These are phyloP conservation scores for Tethya wilhelma DNA, from an alignment of 37 sponge, comb jelly and placozoan species.

Conservation along the genomic window DNA sequence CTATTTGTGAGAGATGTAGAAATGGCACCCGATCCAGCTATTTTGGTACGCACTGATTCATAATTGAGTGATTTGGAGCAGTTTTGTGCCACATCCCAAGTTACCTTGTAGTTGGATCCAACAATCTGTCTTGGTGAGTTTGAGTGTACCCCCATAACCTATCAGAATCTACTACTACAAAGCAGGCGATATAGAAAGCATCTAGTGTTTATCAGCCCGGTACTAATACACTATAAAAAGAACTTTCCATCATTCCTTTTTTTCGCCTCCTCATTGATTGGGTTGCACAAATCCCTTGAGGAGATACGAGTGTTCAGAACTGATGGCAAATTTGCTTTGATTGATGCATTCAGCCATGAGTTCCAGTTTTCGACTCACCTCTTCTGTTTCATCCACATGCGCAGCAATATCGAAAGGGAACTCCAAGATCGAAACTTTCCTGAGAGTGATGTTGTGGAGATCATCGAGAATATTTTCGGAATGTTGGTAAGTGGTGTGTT, in stretches of 20 bases:
- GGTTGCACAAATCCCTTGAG: conserved; percentile 20
- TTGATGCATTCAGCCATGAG: conserved; percentile 26
- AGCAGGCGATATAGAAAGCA: conserved; percentile 5
- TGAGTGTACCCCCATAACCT: conserved; percentile 56
- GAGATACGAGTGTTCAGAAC: conserved; percentile 47
- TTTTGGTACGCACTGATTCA: conserved; percentile 37
- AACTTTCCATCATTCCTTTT: conserved; percentile 40
- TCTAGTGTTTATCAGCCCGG: background rate
- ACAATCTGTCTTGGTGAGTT: conserved; percentile 59
- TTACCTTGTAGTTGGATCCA: conserved; percentile 35
- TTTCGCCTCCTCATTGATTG: conserved; percentile 43
- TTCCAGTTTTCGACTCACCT: conserved; percentile 18
- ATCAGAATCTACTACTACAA: conserved; percentile 37
- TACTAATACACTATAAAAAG: conserved; percentile 6
- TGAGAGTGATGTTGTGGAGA: background rate
- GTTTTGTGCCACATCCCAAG: conserved; percentile 31
- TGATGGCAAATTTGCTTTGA: conserved; percentile 31
- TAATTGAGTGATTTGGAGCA: conserved; percentile 41
- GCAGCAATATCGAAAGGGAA: conserved; percentile 30
- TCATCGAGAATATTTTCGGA: conserved; percentile 40
- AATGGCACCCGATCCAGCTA: conserved; percentile 52
- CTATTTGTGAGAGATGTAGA: conserved; percentile 25
- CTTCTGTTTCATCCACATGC: conserved; percentile 42
- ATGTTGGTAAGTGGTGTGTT: conserved; percentile 12
- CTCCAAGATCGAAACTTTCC: conserved; percentile 4